Conservation (phyloP, 37 sponge, comb jelly and placozoan species). For the Spongia lamella region DNA sequence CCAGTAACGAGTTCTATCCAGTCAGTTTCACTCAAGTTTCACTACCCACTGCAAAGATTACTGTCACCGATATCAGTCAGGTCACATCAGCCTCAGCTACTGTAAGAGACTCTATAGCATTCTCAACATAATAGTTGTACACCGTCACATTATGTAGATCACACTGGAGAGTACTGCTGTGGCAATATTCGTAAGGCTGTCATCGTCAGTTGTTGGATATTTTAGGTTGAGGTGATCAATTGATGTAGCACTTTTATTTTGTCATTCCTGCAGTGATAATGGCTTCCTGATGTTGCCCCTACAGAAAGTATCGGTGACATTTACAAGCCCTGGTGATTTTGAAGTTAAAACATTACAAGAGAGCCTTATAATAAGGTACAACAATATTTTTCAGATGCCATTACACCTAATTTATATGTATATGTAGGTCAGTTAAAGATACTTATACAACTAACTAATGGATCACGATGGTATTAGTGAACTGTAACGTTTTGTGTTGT, state of each 20-base stretch:
- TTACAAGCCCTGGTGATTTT: slow-evolving; percentile 13
- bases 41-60: slow-evolving; percentile 38
- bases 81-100: not conserved
- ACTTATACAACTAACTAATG: slow-evolving; percentile 3
- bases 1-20: slow-evolving; percentile 58
- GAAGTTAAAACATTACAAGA: not conserved
- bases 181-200: slow-evolving; percentile 78
- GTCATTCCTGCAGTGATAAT: slow-evolving; percentile 56
- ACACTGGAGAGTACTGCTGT: slow-evolving; percentile 31
- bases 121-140: not conserved
- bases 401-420: not conserved
- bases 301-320: slow-evolving; percentile 6
- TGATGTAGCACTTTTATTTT: not conserved
- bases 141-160: slow-evolving; percentile 26
- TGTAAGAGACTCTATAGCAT: slow-evolving; percentile 8
- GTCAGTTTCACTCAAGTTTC: slow-evolving; percentile 49
- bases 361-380: slow-evolving; percentile 25
- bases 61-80: slow-evolving; percentile 15
- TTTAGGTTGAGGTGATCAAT: not conserved
- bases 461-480: too few relatives aligned
- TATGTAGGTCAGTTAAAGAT: not conserved
- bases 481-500: not conserved
- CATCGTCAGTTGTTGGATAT: not conserved
- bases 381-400: not conserved
- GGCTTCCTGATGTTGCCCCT: slow-evolving; percentile 60